Conservation (phyloP, 2,113 vertebrate species). For the Bufo gargarizans region DNA sequence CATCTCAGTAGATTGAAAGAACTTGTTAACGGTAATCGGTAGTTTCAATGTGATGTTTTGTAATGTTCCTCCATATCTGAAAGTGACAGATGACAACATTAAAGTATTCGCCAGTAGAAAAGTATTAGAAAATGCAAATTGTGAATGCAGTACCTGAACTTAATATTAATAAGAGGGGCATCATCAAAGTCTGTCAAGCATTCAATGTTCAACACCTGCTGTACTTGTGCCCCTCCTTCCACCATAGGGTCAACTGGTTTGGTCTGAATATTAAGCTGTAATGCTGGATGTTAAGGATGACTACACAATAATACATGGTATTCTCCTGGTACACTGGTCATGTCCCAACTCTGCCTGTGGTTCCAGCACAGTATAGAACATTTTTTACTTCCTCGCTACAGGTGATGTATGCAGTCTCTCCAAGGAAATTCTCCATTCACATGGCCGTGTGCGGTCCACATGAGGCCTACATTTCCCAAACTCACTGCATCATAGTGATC, state of each 20-base stretch:
- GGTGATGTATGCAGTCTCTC: too few species aligned
- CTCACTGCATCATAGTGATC: too few species aligned
- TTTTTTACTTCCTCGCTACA: too few species aligned
- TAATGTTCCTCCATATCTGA: constrained; percentile 85
- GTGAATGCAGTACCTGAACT: constrained; percentile 79
- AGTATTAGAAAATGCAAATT: not conserved
- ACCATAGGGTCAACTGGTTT: constrained; percentile 86
- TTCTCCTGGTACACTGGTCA: not conserved
- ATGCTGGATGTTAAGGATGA: constrained; percentile 69
- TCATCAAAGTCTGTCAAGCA: constrained; percentile 85
- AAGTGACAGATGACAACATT: not conserved
- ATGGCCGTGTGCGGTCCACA: too few species aligned
- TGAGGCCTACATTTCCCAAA: too few species aligned
- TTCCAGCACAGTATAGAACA: too few species aligned
- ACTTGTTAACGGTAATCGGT: constrained; percentile 92
- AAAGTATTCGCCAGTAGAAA: not conserved
- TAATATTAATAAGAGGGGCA: constrained; percentile 84
- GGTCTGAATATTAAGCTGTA: constrained; percentile 89
- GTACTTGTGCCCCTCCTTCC: constrained; percentile 91
- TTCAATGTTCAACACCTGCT: constrained; percentile 93
- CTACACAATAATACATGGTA: not conserved
- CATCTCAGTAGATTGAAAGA: constrained; percentile 94
- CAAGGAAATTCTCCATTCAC: too few species aligned
- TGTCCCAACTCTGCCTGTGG: too few species aligned
- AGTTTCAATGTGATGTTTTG: constrained; percentile 88